A percentile compares a stretch with the other conserved stretches of the same genome.
phyloP scores from a whole-genome alignment of 2,888 invertebrate species.

The Melinaea marsaeus region DNA sequence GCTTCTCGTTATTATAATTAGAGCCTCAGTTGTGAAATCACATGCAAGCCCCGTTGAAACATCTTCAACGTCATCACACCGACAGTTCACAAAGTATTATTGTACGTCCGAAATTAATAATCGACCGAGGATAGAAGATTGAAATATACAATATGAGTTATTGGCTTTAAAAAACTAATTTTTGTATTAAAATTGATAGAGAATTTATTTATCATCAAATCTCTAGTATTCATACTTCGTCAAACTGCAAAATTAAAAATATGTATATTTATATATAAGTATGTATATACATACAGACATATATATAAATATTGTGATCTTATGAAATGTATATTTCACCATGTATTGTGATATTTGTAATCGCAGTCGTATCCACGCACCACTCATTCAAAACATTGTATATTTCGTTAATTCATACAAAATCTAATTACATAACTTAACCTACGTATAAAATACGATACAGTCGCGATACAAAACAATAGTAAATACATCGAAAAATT shows the following conservation, averaged over 20 bases:
- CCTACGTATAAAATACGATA: conserved; percentile 51
- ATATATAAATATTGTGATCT: no score
- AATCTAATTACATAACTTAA: conserved; percentile 67
- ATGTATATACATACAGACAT: no score
- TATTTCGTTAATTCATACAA: conserved; percentile 72
- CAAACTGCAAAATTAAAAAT: conserved; percentile 2
- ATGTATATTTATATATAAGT: not conserved
- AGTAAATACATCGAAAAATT: conserved; percentile 65
- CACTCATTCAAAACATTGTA: conserved; percentile 54
- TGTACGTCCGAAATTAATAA: conserved; percentile 9
- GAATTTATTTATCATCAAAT: no score
- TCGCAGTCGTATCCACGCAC: conserved; percentile 31
- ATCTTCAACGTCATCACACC: conserved; percentile 7
- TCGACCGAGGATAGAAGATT: not conserved
- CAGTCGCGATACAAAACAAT: conserved; percentile 48
- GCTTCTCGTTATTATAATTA: not conserved
- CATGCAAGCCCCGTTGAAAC: conserved; percentile 28
- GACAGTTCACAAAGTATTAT: conserved; percentile 15
- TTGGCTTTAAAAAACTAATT: no score
- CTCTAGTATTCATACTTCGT: not conserved
- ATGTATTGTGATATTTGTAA: not conserved
- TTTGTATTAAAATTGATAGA: no score
- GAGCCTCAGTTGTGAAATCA: conserved; percentile 24
- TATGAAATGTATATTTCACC: no score
- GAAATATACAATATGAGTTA: not conserved